Percentiles rank a stretch among this genome's conserved stretches.
These are phyloP conservation scores for Drosophila kanapiae DNA, from an alignment of 1,140 invertebrate genomes.

Conservation along the genomic window DNA sequence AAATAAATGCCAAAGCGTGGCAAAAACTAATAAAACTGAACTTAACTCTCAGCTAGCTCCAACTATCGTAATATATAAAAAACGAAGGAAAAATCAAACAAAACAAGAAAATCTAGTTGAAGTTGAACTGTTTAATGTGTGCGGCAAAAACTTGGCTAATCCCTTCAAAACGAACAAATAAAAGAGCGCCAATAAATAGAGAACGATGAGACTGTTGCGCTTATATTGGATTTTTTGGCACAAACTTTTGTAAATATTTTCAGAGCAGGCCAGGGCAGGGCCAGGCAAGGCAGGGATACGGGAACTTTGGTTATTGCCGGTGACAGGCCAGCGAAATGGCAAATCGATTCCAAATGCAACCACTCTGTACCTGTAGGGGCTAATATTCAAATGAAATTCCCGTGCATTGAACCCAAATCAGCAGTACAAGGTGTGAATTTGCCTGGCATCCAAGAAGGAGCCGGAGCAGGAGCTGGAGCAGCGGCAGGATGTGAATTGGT, in stretches of 20 bases:
- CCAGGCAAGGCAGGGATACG: background rate
- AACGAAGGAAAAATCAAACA: slow-evolving; percentile 1
- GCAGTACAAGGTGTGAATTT: slow-evolving; percentile 69
- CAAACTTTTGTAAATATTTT: slow-evolving; percentile 48
- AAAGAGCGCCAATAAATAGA: slow-evolving; percentile 52
- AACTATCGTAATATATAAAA: slow-evolving; percentile 42
- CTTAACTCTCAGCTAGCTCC: slow-evolving; percentile 46
- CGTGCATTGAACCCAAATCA: slow-evolving; percentile 61
- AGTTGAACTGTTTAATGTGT: slow-evolving; percentile 60
- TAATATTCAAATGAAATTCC: slow-evolving; percentile 71
- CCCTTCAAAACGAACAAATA: slow-evolving; percentile 41
- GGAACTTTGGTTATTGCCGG: slow-evolving; percentile 32
- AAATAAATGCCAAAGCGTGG: slow-evolving; percentile 53
- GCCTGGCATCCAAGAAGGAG: slow-evolving; percentile 39
- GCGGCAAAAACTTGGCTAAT: slow-evolving; percentile 66
- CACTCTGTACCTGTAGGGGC: slow-evolving; percentile 20
- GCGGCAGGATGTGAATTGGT: slow-evolving; percentile 32
- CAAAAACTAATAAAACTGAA: slow-evolving; percentile 64
- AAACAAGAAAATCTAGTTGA: slow-evolving; percentile 60
- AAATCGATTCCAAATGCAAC: slow-evolving; percentile 70
- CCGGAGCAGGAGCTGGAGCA: background rate
- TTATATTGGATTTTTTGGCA: slow-evolving; percentile 50
- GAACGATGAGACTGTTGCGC: slow-evolving; percentile 57
- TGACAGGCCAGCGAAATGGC: slow-evolving; percentile 58
- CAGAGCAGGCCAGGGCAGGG: slow-evolving; percentile 13